phyloP scores from a whole-genome alignment of 2,888 invertebrate species.

The Baronia brevicornis region DNA sequence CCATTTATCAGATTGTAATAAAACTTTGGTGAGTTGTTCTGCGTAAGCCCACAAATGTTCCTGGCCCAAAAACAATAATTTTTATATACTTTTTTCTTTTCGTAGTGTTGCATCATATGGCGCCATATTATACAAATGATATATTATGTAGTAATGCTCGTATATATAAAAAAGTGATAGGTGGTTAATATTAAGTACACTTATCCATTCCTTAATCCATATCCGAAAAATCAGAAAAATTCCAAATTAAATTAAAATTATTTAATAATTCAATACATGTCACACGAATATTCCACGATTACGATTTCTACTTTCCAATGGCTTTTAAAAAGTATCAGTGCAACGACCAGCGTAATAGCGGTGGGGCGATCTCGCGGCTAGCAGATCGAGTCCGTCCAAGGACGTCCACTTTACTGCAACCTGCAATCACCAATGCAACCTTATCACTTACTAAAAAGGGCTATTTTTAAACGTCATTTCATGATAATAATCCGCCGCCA shows the following conservation, averaged over 20 bases:
- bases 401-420: slow-evolving; percentile 65
- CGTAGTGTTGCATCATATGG: no score
- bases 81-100: no score
- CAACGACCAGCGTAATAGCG: slow-evolving; percentile 68
- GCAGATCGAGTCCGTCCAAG: slow-evolving; percentile 76
- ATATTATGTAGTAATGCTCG: no score
- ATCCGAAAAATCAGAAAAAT: not conserved
- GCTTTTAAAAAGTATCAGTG: slow-evolving; percentile 70
- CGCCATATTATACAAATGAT: no score
- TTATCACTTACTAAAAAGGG: slow-evolving; percentile 31
- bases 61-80: no score
- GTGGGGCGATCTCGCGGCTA: slow-evolving; percentile 69
- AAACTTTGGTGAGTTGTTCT: no score
- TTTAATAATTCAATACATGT: slow-evolving; percentile 14
- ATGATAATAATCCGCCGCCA: slow-evolving; percentile 49
- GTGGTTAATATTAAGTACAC: no score
- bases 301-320: slow-evolving; percentile 71
- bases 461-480: slow-evolving; percentile 28
- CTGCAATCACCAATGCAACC: slow-evolving; percentile 33
- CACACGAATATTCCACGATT: slow-evolving; percentile 45
- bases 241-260: not conserved
- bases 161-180: no score
- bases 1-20: no score
- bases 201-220: no score
- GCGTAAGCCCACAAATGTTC: no score